phyloP scores from a whole-genome alignment of 2,797 vertebrate species.

The Craterocephalus amniculus region DNA sequence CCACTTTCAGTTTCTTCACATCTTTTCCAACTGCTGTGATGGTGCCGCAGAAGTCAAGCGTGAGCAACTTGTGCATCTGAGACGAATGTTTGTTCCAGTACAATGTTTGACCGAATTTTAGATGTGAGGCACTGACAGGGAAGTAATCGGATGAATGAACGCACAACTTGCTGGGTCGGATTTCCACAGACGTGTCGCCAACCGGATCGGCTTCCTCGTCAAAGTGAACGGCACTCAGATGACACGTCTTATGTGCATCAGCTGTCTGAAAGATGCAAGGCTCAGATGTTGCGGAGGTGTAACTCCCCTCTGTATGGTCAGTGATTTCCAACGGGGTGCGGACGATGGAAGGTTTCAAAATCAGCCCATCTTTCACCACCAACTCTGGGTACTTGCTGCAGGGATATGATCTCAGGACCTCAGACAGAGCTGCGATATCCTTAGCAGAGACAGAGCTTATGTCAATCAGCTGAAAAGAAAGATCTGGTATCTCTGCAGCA shows the following conservation, averaged over 20 bases:
- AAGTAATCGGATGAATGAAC: slow-evolving; percentile 88
- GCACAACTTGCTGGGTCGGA: slow-evolving; percentile 78
- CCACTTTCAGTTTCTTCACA: slow-evolving; percentile 82
- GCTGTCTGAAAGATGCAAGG: slow-evolving; percentile 80
- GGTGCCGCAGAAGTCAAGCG: slow-evolving; percentile 84
- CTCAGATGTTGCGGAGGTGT: slow-evolving; percentile 43
- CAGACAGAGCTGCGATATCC: slow-evolving; percentile 79
- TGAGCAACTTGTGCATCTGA: slow-evolving; percentile 80
- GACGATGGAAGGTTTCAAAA: slow-evolving; percentile 74
- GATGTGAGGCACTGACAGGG: slow-evolving; percentile 80
- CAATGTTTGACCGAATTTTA: slow-evolving; percentile 79
- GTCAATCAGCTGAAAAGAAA: slow-evolving; percentile 82
- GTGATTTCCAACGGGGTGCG: slow-evolving; percentile 62
- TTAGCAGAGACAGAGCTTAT: slow-evolving; percentile 63
- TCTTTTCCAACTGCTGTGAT: slow-evolving; percentile 77
- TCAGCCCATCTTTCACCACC: slow-evolving; percentile 80
- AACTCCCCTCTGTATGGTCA: slow-evolving; percentile 22
- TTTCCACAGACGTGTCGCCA: slow-evolving; percentile 71
- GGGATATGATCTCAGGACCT: slow-evolving; percentile 76
- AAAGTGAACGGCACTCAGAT: slow-evolving; percentile 74
- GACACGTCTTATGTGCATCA: slow-evolving; percentile 70
- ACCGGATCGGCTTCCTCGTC: slow-evolving; percentile 30
- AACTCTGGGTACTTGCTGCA: slow-evolving; percentile 82
- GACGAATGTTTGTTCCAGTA: slow-evolving; percentile 83
- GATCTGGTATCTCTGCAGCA: slow-evolving; percentile 79